Base-by-base conservation (phyloP, 2,113 vertebrate genomes). In the Pimephales promelas region DNA sequence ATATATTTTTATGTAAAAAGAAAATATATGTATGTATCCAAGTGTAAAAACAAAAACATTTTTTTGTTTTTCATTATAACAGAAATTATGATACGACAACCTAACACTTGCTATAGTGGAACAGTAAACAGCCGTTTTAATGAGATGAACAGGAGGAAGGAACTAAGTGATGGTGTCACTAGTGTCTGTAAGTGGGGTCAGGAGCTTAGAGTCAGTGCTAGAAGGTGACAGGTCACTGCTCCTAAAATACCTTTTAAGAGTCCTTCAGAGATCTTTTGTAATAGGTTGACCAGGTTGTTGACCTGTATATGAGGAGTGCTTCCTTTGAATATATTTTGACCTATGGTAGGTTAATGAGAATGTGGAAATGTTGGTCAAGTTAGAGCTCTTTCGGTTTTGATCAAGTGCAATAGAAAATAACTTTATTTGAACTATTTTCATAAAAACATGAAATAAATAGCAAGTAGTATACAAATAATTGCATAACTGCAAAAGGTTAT, bases 201-300 rank as follows among this genome's bases (percentile, higher is more conserved):
- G 89, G 68, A 87, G 91, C 89, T 86, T 8, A 56, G 87, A 90
- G 92, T 92, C 91, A 92, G 87, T 87, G 71, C 87, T 88, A 86
- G 90, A 87, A 87, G 91, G 92, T 92, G 87, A 92, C 87, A 89
- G 92, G 91, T 93, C 87, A 78, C 34, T 89, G 90, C 91, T 91
- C 92, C 93, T 93, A 94, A 94, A 94, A 93, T 92, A 88, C 49
- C 90, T 90, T 93, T 93, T 94, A 93, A 92, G 89, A 89, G 90
- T 91, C 90, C 92, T 92, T 91, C 87, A 88, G 93, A 91, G 92
- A 91, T 91, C 86, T 93, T 92, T 92, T 91, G 91, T 92, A 92
- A 92, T 93, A 90, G 90, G 90, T 90, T 91, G 83, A 88, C 89
- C 82, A 82, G 87, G 84, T 86, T 52, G 78, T 80, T 54, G 52